phyloP scores from a whole-genome alignment of 2,888 invertebrate genomes.

The Drosophila neutralis region DNA sequence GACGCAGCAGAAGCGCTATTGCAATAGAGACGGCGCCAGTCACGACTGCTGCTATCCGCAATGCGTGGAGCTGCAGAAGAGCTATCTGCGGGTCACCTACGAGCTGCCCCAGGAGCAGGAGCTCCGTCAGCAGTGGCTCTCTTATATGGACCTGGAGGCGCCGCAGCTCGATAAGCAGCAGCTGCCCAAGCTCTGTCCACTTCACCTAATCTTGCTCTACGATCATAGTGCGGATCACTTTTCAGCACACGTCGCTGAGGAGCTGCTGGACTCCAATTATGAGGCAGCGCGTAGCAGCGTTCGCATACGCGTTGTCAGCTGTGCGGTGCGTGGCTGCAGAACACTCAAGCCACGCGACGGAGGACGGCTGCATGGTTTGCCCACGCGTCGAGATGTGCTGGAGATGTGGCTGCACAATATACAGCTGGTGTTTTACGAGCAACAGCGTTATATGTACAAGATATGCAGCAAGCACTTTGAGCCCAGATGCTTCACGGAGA shows the following conservation, averaged over 20 bases:
- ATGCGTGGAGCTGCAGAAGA: conserved; percentile 58
- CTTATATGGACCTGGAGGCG: conserved; percentile 40
- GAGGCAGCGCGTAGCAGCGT: conserved; percentile 43
- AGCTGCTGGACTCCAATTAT: conserved; percentile 44
- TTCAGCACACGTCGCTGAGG: conserved; percentile 25
- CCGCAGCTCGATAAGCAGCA: background rate
- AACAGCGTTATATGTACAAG: conserved; percentile 68
- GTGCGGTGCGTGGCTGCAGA: conserved; percentile 60
- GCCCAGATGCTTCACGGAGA: conserved; percentile 55
- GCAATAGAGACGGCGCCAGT: conserved; percentile 13
- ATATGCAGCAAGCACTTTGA: conserved; percentile 81
- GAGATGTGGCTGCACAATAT: conserved; percentile 77
- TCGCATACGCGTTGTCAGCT: conserved; percentile 56
- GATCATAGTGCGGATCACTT: conserved; percentile 51
- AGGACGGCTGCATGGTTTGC: conserved; percentile 63
- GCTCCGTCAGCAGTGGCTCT: conserved; percentile 52
- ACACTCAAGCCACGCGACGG: conserved; percentile 57
- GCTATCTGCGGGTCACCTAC: conserved; percentile 35
- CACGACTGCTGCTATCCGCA: conserved; percentile 64
- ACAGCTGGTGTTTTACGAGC: conserved; percentile 61
- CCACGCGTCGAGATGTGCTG: conserved; percentile 55
- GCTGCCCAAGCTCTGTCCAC: conserved; percentile 56
- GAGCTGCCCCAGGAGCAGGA: conserved; percentile 53
- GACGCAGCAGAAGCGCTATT: conserved; percentile 21
- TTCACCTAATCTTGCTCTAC: conserved; percentile 67